Evolutionary conservation across 1,140 invertebrate species (phyloP).

Genomic region (Apis cerana): DNA sequence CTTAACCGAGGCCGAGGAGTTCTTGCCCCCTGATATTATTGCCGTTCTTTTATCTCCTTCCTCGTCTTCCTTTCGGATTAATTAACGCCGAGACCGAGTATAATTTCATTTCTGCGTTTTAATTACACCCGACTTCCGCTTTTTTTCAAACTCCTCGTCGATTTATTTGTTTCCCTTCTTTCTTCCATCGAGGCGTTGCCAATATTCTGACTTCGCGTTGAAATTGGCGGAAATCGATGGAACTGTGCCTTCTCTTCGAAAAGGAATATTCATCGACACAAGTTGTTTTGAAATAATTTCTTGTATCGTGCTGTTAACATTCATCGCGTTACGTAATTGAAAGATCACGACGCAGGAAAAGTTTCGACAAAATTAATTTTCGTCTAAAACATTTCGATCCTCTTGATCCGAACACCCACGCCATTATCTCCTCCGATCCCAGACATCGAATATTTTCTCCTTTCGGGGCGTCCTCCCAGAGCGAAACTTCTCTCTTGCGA

Average conservation of each 20-base stretch:
- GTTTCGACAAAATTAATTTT: too few species aligned
- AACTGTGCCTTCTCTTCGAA: too few species aligned
- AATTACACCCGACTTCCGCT: conserved; percentile 29
- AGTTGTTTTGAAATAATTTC: too few species aligned
- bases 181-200: neutral
- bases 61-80: conserved; percentile 34
- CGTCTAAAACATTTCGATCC: neutral
- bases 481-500: neutral
- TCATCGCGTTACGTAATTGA: too few species aligned
- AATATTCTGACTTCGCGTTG: neutral
- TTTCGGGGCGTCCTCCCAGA: neutral
- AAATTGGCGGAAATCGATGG: too few species aligned
- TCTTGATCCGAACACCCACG: neutral
- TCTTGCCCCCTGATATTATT: conserved; percentile 42
- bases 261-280: too few species aligned
- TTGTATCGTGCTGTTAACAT: too few species aligned
- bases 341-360: too few species aligned
- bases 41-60: conserved; percentile 38
- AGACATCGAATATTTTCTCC: neutral
- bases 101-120: conserved; percentile 51
- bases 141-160: neutral
- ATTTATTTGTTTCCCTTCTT: too few species aligned
- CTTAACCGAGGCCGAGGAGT: conserved; percentile 39
- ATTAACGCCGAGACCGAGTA: conserved; percentile 46
- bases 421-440: neutral